Base-by-base conservation (phyloP, 2,797 vertebrate species). In the Cuniculus paca region DNA sequence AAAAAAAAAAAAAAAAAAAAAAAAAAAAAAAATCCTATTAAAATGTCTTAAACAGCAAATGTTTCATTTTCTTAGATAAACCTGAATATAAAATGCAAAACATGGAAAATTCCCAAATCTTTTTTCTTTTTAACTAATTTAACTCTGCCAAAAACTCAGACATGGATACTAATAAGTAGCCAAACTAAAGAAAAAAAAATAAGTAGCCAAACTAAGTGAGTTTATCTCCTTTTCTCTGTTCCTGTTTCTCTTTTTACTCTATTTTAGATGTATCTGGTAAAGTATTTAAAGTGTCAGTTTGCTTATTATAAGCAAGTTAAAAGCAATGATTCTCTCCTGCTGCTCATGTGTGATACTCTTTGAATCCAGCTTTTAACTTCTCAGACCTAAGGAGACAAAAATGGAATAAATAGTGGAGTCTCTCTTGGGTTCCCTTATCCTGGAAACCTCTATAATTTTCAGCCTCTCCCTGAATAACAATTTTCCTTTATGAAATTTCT, bases 401-500 rank as follows among this genome's bases (percentile, higher is more conserved):
- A 58, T 6, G 6, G n/a, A 95, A 39, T 31, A 78, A 52, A 48
- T 0, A 91, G 56, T 16, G 31, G 17, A 56, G 45, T 79, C 20
- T 75, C 81, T 75, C 45, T n/a, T 45, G 39, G 70, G 42, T 61
- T 56, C 20, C 42, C 28, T 54, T 58, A 93, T 6, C 2, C 58
- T 56, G 2, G 61, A 84, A 88, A 91, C 31, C 56, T 88, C 81
- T 70, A 20, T 72, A 74, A 83, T 36, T 83, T n/a, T 86, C 61
- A 75, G 77, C 50, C 42, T 88, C n/a, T 96, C 56, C n/a, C 36
- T 68, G 86, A 92, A 86, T 50, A 95, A 83, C 48, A 93, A 79
- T 28, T 75, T 77, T 31, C 80, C 34, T 88, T 77, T 52, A 87
- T 45, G 17, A 78, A 85, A 95, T 42, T 70, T 87, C 54, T 31